These are phyloP conservation scores for Pilophorus perplexus DNA, from an alignment of 2,888 invertebrate species.

Conservation along the genomic window DNA sequence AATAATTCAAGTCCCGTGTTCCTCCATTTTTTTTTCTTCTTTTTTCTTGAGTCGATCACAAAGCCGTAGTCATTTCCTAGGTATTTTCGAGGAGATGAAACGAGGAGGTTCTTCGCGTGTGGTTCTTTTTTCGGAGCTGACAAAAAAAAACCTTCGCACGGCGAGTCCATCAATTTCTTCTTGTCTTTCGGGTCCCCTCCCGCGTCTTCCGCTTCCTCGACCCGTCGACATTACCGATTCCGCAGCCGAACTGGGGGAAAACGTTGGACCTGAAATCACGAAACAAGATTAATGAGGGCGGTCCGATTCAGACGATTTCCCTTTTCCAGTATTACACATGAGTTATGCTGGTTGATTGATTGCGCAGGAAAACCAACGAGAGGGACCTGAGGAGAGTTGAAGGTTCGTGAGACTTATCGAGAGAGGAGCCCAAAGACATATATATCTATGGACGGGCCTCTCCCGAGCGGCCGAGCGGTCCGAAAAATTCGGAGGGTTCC, in stretches of 20 bases:
- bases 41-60: conserved; percentile 10
- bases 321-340: too few species aligned
- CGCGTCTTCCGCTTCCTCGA: neutral
- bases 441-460: too few species aligned
- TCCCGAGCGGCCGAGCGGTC: too few species aligned
- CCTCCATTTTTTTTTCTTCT: neutral
- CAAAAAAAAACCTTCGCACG: neutral
- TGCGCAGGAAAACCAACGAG: too few species aligned
- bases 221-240: too few species aligned
- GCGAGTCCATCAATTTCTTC: conserved; percentile 25
- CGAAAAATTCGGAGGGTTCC: too few species aligned
- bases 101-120: neutral
- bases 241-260: neutral
- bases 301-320: too few species aligned
- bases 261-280: conserved; percentile 1
- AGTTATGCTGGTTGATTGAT: too few species aligned
- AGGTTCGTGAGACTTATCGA: too few species aligned
- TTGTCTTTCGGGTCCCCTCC: neutral
- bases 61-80: conserved; percentile 29
- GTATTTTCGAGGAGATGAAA: conserved; percentile 6
- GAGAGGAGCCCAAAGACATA: too few species aligned
- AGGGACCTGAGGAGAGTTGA: too few species aligned
- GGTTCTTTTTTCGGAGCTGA: neutral
- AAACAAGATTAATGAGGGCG: conserved; percentile 21
- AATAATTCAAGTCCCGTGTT: conserved; percentile 12